Base-by-base conservation (phyloP, 2,797 vertebrate genomes). In the Ctenopoma multispine region DNA sequence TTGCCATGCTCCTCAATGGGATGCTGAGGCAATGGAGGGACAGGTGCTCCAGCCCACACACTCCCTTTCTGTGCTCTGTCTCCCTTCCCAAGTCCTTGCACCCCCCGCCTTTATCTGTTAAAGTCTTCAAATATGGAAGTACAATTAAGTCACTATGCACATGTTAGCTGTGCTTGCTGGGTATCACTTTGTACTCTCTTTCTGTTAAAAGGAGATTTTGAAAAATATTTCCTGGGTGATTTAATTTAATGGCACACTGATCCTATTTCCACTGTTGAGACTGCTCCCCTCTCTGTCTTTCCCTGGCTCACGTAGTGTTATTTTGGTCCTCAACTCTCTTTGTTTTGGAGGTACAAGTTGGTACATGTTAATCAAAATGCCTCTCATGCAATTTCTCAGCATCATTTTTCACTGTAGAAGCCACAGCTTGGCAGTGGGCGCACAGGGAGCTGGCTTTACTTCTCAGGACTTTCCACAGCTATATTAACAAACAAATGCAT, bases 311-410 rank as follows among this genome's bases (percentile, higher is more conserved):
- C 10, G 2, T 54, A 46, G 61, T 84, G 81, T 85, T 88, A 81
- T 88, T 88, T 80, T 75, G 69, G 84, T 87, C 75, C 61, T 78
- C 51, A 12, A 44, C 67, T 85, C 63, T 87, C 75, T 87, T 86
- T 87, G 81, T 90, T 87, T 90, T 90, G 75, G 83, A 86, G 70
- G 68, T 75, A 73, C 90, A 87, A 79, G 89, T 89, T 74, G 54
- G 76, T 85, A 88, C 87, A 86, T 80, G 90, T 86, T 89, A 79
- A 87, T 90, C 84, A 86, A 88, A 90, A 92, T 90, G 81, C 83
- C 86, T 87, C 78, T 77, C 72, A n/a, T 87, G 87, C 83, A 88
- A 63, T 87, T 87, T 88, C 77, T 88, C 53, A 36, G 81, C 77
- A 77, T 88, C 59, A 40, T 80, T 88, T 86, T 88, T 87, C 77